A percentile compares a stretch with the other conserved stretches of the same genome.
phyloP scores from a whole-genome alignment of 2,888 invertebrate genomes.

The Heteropelma amictum region DNA sequence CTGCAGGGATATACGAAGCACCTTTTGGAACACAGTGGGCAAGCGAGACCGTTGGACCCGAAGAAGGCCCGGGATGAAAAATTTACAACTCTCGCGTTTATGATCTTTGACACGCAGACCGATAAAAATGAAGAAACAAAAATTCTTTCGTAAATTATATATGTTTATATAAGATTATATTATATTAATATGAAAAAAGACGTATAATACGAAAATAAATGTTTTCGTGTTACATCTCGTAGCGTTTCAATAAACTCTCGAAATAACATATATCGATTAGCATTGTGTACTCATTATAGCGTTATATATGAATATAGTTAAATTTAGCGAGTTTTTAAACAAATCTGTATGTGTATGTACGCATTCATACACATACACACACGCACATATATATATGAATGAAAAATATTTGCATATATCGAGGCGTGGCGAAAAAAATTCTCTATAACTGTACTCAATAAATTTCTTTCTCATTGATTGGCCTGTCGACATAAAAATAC shows the following conservation, averaged over 20 bases:
- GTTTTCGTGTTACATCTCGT: not conserved
- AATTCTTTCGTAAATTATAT: not conserved
- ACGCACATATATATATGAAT: constrained; percentile 19
- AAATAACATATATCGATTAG: constrained; percentile 34
- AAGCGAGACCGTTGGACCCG: not conserved
- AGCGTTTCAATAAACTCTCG: constrained; percentile 23
- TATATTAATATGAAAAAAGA: not conserved
- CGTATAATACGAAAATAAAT: constrained; percentile 1
- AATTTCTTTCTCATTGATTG: constrained; percentile 52
- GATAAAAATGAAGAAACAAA: constrained; percentile 1
- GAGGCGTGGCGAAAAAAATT: constrained; percentile 45
- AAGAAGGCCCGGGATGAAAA: not conserved
- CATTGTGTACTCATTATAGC: constrained; percentile 38
- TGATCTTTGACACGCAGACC: constrained; percentile 6
- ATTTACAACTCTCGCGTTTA: constrained; percentile 15
- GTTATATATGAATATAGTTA: constrained; percentile 22
- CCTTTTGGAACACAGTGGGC: not conserved
- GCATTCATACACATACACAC: too few species aligned
- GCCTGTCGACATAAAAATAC: constrained; percentile 56
- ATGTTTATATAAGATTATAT: not conserved
- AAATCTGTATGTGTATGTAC: constrained; percentile 17
- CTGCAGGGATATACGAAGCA: not conserved
- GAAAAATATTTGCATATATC: constrained; percentile 37
- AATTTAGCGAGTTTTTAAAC: constrained; percentile 40
- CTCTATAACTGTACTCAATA: constrained; percentile 46